Conservation (phyloP, 2,888 invertebrate genomes). For the Pseudanteris insignis region DNA sequence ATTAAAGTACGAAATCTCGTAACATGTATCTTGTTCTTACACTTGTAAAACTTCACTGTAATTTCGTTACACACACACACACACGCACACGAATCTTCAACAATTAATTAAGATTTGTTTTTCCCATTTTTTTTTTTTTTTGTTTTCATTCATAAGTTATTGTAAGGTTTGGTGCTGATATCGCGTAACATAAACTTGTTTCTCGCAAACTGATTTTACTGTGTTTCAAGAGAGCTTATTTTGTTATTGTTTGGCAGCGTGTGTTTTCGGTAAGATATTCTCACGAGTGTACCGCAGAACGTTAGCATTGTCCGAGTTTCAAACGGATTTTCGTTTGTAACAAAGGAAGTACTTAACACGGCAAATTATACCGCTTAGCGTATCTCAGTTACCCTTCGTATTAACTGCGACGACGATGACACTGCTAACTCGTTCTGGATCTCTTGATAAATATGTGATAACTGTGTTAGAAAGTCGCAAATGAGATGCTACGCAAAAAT, state of each 20-base stretch:
- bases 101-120: no score
- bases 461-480: slow-evolving; percentile 38
- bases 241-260: slow-evolving; percentile 27
- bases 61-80: no score
- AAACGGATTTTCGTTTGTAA: slow-evolving; percentile 36
- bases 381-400: slow-evolving; percentile 41
- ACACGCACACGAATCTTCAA: no score
- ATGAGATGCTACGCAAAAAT: slow-evolving; percentile 22
- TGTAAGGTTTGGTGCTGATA: no score
- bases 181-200: not conserved
- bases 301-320: slow-evolving; percentile 36
- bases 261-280: slow-evolving; percentile 27
- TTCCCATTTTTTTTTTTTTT: no score
- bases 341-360: slow-evolving; percentile 44
- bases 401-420: slow-evolving; percentile 32
- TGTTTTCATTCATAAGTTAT: no score
- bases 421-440: slow-evolving; percentile 37
- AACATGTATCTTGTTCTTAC: no score
- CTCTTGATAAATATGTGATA: slow-evolving; percentile 42
- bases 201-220: not conserved
- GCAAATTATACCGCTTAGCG: slow-evolving; percentile 48
- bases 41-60: no score
- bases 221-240: slow-evolving; percentile 18
- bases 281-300: slow-evolving; percentile 32
- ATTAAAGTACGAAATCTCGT: no score